Conservation (phyloP, 2,113 vertebrate species). For the Natator depressus region DNA sequence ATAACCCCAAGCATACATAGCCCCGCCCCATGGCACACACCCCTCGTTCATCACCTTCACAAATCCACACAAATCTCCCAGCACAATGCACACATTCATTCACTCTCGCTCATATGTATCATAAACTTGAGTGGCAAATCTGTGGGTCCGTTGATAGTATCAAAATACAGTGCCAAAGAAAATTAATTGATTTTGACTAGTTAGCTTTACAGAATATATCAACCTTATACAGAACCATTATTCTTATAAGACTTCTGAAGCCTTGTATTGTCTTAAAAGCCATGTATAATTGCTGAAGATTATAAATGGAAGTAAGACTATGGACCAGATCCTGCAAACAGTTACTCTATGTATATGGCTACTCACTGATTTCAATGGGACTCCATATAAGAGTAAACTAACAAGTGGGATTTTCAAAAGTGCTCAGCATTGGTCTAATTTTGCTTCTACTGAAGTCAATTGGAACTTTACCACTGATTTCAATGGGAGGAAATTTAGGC, state of each 20-base stretch:
- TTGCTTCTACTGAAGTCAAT: not conserved
- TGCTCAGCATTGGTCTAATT: not conserved
- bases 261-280: not conserved
- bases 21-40: no score
- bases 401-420: not conserved
- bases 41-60: no score
- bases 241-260: not conserved
- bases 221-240: not conserved
- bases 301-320: slow-evolving; percentile 9
- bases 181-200: not conserved
- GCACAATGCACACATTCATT: no score
- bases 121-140: no score
- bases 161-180: not conserved
- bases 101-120: no score
- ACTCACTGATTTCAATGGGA: not conserved
- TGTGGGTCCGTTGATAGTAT: not conserved
- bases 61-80: no score
- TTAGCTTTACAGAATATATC: not conserved
- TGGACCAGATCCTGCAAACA: slow-evolving; percentile 26
- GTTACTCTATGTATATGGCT: not conserved
- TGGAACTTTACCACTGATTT: not conserved
- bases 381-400: not conserved
- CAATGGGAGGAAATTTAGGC: not conserved
- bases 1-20: no score
- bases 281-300: not conserved